Evolutionary conservation across 1,140 invertebrate genomes (phyloP), one percentile per base, ranked within the genome.

Genomic region (Oedothorax gibbosus): DNA sequence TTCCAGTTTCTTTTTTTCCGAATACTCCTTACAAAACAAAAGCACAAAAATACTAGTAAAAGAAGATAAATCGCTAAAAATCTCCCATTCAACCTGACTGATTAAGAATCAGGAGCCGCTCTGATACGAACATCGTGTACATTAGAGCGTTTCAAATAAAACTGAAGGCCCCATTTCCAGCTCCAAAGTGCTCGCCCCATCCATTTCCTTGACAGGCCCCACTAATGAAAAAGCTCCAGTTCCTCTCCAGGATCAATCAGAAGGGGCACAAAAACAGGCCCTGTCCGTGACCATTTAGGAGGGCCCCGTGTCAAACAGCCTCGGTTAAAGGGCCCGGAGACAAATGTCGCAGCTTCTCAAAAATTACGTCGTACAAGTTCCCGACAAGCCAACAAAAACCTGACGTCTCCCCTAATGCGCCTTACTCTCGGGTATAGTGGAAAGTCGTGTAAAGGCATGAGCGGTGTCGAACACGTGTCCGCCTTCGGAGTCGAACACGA

Each of bases 331-430:
- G 80, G 66, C 64, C 56, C 56, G 73, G 65, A 85, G 83, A 85
- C 83, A 85, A 85, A 85, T 85, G 83, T 78, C 83, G 73, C 73
- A 77, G 83, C 83, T 85, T 85, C 83, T 85, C 83, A 85, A 85
- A 85, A 85, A 85, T 85, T 85, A 85, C 83, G 73, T 77, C 66
- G 83, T 69, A 85, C 83, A 85, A 85, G 73, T 85, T 62, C 83
- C 73, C 73, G 75, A 85, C 83, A 85, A 71, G 83, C 75, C 83
- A 85, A 85, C 83, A 85, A 85, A 85, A 85, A 85, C 73, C 73
- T 78, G 83, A 78, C 83, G 83, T 85, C 83, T 78, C 56, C 73
- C 35, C 69, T 77, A 85, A 77, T 77, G 83, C 21, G 49, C 72
- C 73, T 72, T 68, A 85, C 83, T 85, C 83, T 54, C 73, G 83